Percentiles rank a stretch among this genome's conserved stretches.
phyloP scores from a whole-genome alignment of 1,140 invertebrate genomes.

The Bombus ignitus region DNA sequence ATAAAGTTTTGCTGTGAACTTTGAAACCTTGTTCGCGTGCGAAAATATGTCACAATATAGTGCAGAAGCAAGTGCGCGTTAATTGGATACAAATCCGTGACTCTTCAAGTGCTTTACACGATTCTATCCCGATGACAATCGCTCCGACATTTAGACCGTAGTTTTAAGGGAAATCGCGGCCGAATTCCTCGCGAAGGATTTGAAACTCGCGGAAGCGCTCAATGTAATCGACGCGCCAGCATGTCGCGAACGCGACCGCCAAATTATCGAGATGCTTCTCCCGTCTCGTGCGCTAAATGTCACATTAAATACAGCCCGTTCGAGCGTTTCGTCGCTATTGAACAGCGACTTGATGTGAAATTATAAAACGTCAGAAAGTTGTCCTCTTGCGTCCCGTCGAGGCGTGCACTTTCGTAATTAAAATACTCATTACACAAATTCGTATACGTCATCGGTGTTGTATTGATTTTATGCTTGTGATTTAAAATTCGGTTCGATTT shows the following conservation, averaged over 20 bases:
- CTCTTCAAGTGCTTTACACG: constrained; percentile 72
- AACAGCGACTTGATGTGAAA: not conserved
- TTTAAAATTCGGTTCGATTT: not conserved
- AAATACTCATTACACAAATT: not conserved
- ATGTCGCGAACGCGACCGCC: not conserved
- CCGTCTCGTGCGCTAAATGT: not conserved
- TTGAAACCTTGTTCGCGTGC: not conserved
- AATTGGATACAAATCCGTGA: constrained; percentile 34
- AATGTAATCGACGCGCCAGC: too few relatives aligned
- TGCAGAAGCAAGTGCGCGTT: not conserved
- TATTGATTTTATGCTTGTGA: not conserved
- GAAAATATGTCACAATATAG: not conserved
- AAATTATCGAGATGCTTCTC: not conserved
- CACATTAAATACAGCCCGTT: not conserved
- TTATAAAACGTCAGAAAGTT: not conserved
- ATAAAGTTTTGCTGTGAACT: not conserved
- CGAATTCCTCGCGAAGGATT: not conserved
- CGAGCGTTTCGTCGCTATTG: not conserved
- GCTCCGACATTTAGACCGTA: constrained; percentile 43
- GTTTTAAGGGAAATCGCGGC: constrained; percentile 32
- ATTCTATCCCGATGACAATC: constrained; percentile 71
- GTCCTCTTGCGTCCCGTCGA: not conserved
- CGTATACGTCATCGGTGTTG: not conserved
- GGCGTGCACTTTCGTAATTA: not conserved
- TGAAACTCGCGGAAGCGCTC: not conserved